A percentile compares a stretch with the other conserved stretches of the same genome.
Conservation (phyloP, 2,888 invertebrate species). For the Heliconius erato region DNA sequence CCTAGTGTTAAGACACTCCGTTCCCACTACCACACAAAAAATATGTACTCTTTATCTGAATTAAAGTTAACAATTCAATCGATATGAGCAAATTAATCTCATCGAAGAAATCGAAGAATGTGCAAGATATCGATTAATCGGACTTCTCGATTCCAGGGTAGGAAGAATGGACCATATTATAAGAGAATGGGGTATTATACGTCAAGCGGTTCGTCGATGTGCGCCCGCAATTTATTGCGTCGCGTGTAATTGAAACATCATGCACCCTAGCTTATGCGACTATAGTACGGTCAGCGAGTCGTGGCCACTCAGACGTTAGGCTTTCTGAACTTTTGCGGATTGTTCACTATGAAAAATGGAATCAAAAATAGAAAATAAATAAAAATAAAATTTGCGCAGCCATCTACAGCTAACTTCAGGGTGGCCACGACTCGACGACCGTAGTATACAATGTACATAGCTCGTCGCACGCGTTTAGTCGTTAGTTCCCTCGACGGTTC, state of each 20-base stretch:
- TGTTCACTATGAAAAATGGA: too few relatives aligned
- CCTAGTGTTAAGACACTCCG: too few relatives aligned
- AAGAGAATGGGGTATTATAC: background rate
- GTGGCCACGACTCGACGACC: too few relatives aligned
- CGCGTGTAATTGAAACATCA: conserved; percentile 48
- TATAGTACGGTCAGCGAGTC: too few relatives aligned
- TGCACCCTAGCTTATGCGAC: background rate
- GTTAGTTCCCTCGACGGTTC: conserved; percentile 21
- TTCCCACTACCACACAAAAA: too few relatives aligned
- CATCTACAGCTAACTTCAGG: too few relatives aligned
- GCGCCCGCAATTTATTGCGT: conserved; percentile 38
- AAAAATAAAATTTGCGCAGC: too few relatives aligned
- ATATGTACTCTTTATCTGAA: background rate
- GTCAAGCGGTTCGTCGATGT: conserved; percentile 7
- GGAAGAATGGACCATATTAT: background rate
- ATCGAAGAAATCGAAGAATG: too few relatives aligned
- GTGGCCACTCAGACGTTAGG: too few relatives aligned
- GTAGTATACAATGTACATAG: background rate
- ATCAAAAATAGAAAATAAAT: too few relatives aligned
- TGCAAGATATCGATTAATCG: conserved; percentile 42
- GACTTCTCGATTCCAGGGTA: background rate
- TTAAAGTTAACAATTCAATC: background rate
- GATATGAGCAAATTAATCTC: too few relatives aligned
- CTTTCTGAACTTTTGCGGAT: too few relatives aligned
- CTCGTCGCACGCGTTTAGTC: background rate